Conservation (phyloP, 2,797 vertebrate species). For the Gadopsis bispinosus region DNA sequence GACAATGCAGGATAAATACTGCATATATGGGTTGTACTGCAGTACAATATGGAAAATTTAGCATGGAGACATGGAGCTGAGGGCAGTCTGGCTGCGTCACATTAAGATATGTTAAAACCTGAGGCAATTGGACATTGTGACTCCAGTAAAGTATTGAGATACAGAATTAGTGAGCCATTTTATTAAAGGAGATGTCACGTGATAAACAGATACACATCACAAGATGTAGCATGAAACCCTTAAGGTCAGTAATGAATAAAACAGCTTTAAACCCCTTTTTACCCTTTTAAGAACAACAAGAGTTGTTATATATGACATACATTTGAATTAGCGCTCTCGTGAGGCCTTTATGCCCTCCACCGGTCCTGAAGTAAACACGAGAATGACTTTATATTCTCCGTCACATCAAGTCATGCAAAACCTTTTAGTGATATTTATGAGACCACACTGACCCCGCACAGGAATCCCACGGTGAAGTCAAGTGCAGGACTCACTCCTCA, state of each 20-base stretch:
- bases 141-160: not conserved
- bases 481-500: slow-evolving; percentile 46
- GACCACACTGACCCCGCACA: slow-evolving; percentile 57
- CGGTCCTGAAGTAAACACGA: slow-evolving; percentile 40
- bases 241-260: slow-evolving; percentile 20
- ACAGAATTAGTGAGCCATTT: not conserved
- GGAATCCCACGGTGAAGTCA: slow-evolving; percentile 56
- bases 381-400: slow-evolving; percentile 39
- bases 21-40: not conserved
- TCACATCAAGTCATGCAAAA: slow-evolving; percentile 57
- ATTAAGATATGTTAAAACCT: slow-evolving; percentile 15
- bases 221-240: slow-evolving; percentile 26
- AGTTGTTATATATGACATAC: slow-evolving; percentile 39
- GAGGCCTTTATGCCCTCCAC: slow-evolving; percentile 34
- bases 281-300: slow-evolving; percentile 1
- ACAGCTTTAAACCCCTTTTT: not conserved
- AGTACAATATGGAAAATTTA: not conserved
- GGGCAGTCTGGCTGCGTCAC: not conserved
- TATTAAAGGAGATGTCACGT: not conserved
- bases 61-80: not conserved
- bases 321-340: slow-evolving; percentile 42
- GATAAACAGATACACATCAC: slow-evolving; percentile 24
- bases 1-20: not conserved
- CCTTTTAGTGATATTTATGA: slow-evolving; percentile 72
- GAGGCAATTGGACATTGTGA: slow-evolving; percentile 13